Evolutionary conservation across 2,113 vertebrate species (phyloP), one percentile per base, ranked within the genome.

Genomic region (Rhea pennata): DNA sequence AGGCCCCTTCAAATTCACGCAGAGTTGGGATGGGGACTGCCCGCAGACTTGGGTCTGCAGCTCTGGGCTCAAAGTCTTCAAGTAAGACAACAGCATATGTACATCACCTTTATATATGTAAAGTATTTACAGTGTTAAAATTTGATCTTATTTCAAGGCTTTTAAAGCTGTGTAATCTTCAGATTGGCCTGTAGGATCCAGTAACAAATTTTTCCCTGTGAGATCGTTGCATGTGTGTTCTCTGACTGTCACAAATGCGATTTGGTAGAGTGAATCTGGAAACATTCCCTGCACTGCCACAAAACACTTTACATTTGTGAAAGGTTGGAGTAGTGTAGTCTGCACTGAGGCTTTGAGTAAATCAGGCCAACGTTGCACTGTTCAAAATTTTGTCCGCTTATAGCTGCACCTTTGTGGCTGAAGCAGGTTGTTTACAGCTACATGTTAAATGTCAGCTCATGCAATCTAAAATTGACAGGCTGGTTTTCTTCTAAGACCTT

Each of bases 11-110:
- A 40, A 97, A 98, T 97, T 98, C 98, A 3, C 98, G 98, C 59
- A 98, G 98, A 96, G 97, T 98, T 51, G 97, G 98, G 85, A 98
- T 98, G 98, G 98, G 97, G 72, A 98, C 98, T 12, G 97, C 98
- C 17, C 98, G 99, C 76, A 98, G 99, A 19, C 98, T 99, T 81
- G 99, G 98, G 36, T 98, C 99, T 23, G 97, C 98, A 70, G 91
- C 98, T 12, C 95, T 98, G 67, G 96, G 98, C 31, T 94, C 98
- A 54, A 99, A 99, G 96, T 84, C 97, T 59, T 96, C 99, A 98
- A 98, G 99, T 99, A 96, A 98, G 97, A 56, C 8, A 1, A 10
- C 6, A 65, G 4, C 15, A 8, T 29, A 9, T 20, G 15, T 46
- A 88, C 31, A 21, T 77, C 17, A 16, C 40, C 23, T 76, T 40